Evolutionary conservation across 2,113 vertebrate genomes (phyloP), one percentile per base, ranked within the genome.

Genomic region (Salvelinus alpinus): DNA sequence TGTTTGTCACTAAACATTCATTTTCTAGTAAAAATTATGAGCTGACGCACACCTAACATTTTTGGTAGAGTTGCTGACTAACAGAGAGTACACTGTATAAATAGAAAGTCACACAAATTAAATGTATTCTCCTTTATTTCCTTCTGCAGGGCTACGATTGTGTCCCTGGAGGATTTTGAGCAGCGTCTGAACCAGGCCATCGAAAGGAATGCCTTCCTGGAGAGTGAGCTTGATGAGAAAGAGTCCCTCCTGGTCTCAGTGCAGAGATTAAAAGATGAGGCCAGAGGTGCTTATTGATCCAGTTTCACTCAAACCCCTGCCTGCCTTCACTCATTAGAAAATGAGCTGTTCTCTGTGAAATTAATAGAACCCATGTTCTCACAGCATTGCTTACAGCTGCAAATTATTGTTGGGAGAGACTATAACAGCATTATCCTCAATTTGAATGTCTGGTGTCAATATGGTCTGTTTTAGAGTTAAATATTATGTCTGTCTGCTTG

Each of bases 181-280:
- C 96, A 97, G 88, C 95, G 97, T 79, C 92, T 99, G 90, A 99
- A 99, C 93, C 96, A 98, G 90, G 97, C 97, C 81, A 99, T 99
- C 79, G 98, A 99, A 91, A 94, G 98, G 89, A 99, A 99, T 69
- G 98, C 98, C 0, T 99, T 99, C 92, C 94, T 99, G 89, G 98
- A 99, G 92, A 99, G 97, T 34, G 98, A 99, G 81, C 93, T 99
- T 84, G 98, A 99, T 81, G 98, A 99, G 92, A 99, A 99, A 83
- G 98, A 99, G 84, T 98, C 96, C 0, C 90, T 99, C 9, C 93
- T 99, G 82, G 96, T 96, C 25, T 99, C 97, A 5, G 98, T 98
- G 59, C 98, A 99, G 84, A 93, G 98, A 85, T 89, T 99, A 85
- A 99, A 99, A 92, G 98, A 99, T 75, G 98, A 99, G 93, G 97